Base-by-base conservation (phyloP, 2,888 invertebrate species). In the Himalopsyche anomala region DNA sequence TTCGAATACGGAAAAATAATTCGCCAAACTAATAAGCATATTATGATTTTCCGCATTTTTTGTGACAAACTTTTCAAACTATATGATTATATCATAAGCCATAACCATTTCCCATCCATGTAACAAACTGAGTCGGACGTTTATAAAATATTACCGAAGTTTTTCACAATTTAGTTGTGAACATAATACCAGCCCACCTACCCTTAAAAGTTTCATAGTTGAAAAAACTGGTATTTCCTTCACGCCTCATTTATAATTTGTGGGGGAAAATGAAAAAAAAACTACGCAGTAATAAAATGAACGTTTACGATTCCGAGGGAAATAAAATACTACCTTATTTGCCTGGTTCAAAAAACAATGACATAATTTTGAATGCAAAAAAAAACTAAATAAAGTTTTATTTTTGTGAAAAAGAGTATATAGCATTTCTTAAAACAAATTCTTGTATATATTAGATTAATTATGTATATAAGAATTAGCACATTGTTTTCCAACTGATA, bases 211-310 rank as follows among this genome's bases (percentile, higher is more conserved):
- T 74, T 74, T 74, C 38, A 74, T 74, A 74, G 74, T 74, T 74
- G 28, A 74, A 74, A 74, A 74, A 74, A 28, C 36, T 74, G 38
- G 36, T 74, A 74, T 36, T 45, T 74, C 36, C 74, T 74, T 28
- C 36, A 74, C 74, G 74, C 74, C 74, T 74, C 74, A 36, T 74
- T 74, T 74, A 74, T 74, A 74, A 74, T 74, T 74, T 74, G 28
- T 74, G 74, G 15, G 74, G 5, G 12, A 36, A 74, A 74, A 38
- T 74, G 74, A 74, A 74, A 74, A 74, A 74, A 74, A 74, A 38
- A 12, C 28, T 15, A 12, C 74, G 12, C 36, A 28, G 36, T 74
- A 38, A 74, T 74, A 74, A 74, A 19, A 74, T 36, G 11, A 51
- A 15, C 15, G 19, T 74, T 74, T 74, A 74, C 74, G 38, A 74